Evolutionary conservation across 2,888 invertebrate species (phyloP).

Genomic region (Chymomyza caudatula): DNA sequence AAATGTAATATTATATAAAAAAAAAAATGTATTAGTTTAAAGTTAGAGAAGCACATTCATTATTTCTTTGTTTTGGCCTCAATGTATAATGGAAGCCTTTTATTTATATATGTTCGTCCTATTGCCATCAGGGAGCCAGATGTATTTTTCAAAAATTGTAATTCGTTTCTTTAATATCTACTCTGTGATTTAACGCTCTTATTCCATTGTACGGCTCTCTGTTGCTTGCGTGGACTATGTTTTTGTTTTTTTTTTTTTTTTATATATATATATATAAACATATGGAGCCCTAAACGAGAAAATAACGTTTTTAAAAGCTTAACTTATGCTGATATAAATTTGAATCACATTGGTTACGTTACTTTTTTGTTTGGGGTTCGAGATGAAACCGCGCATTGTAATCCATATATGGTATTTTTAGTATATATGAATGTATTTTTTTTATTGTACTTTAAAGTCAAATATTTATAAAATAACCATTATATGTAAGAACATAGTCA

Average conservation of each 20-base stretch:
- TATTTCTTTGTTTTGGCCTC: too few species aligned
- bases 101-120: too few species aligned
- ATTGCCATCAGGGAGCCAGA: too few species aligned
- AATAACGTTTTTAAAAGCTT: background rate
- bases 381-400: too few species aligned
- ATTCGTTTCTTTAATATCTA: background rate
- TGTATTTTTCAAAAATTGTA: background rate
- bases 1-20: too few species aligned
- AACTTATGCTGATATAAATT: too few species aligned
- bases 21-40: too few species aligned
- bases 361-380: background rate
- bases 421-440: too few species aligned
- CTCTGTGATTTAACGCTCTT: background rate
- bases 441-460: slow-evolving; percentile 16
- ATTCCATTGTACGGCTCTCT: background rate
- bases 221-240: background rate
- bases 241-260: background rate
- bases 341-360: too few species aligned
- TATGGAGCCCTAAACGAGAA: background rate
- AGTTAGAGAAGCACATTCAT: too few species aligned
- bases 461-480: slow-evolving; percentile 19
- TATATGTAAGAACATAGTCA: slow-evolving; percentile 19
- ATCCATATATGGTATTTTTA: too few species aligned
- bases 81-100: too few species aligned
- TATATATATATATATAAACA: background rate